Percentiles rank a stretch among this genome's conserved stretches.
phyloP scores from a whole-genome alignment of 2,797 vertebrate genomes.

The Periophthalmus magnuspinnatus region DNA sequence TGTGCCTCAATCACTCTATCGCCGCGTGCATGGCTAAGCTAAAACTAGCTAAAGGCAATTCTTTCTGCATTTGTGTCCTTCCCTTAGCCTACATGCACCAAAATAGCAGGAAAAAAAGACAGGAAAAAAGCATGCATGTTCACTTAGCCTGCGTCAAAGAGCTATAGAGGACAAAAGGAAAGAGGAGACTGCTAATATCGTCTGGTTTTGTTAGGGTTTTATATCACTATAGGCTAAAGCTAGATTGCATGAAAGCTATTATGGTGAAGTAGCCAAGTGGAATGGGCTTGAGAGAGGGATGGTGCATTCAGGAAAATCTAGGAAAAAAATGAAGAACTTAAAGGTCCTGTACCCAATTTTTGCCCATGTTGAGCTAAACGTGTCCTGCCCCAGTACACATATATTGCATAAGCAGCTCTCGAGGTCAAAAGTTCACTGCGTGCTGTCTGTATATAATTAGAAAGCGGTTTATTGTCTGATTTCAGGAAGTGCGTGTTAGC shows the following conservation, averaged over 20 bases:
- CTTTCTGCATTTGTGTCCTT: conserved; percentile 22
- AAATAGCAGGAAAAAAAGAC: conserved; percentile 44
- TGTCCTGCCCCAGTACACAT: too few relatives aligned
- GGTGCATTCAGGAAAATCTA: background rate
- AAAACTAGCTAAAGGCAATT: conserved; percentile 24
- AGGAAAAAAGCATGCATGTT: conserved; percentile 12
- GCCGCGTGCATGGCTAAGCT: conserved; percentile 27
- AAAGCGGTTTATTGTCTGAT: too few relatives aligned
- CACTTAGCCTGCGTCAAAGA: conserved; percentile 7
- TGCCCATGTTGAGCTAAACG: too few relatives aligned
- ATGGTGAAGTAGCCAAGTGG: background rate
- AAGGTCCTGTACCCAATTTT: too few relatives aligned
- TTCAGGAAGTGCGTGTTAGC: too few relatives aligned
- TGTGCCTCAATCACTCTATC: conserved; percentile 36
- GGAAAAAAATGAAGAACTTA: too few relatives aligned
- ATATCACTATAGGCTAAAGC: background rate
- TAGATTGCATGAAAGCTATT: background rate
- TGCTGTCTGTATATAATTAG: too few relatives aligned
- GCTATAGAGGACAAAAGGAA: background rate
- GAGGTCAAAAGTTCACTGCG: too few relatives aligned
- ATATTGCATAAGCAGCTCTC: too few relatives aligned
- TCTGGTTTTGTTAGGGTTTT: background rate
- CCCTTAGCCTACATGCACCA: conserved; percentile 33
- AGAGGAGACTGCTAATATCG: background rate
- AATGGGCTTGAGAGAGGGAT: background rate